A percentile compares a stretch with the other conserved stretches of the same genome.
phyloP scores from a whole-genome alignment of 2,888 invertebrate species.

The Patella caerulea region DNA sequence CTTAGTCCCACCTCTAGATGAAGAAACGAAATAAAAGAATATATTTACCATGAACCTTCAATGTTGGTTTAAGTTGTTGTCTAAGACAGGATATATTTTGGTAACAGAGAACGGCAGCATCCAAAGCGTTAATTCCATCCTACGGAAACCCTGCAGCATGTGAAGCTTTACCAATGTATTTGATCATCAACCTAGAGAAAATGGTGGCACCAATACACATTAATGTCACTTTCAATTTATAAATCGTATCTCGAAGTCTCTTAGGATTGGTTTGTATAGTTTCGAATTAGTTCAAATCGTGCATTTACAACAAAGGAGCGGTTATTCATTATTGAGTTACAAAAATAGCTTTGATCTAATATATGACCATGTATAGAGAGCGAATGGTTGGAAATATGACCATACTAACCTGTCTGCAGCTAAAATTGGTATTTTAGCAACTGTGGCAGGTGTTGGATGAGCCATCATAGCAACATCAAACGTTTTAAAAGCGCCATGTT shows the following conservation, averaged over 20 bases:
- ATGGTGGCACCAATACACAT: not conserved
- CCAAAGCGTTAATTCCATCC: slow-evolving; percentile 69
- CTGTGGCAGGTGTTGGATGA: slow-evolving; percentile 47
- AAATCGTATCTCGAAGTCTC: no score
- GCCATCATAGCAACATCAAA: slow-evolving; percentile 61
- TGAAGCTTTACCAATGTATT: slow-evolving; percentile 44
- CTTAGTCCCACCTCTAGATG: not conserved
- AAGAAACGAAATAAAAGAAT: not conserved
- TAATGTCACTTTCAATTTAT: not conserved
- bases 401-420: slow-evolving; percentile 7
- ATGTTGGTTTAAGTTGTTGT: slow-evolving; percentile 67
- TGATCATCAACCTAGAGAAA: slow-evolving; percentile 36
- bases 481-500: slow-evolving; percentile 51
- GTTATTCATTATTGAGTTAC: no score
- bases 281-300: no score
- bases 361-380: not conserved
- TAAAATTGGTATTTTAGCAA: slow-evolving; percentile 11
- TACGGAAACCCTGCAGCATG: slow-evolving; percentile 56
- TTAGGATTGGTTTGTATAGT: no score
- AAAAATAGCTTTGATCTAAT: no score
- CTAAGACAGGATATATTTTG: slow-evolving; percentile 62
- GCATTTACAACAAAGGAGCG: no score
- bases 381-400: not conserved
- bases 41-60: slow-evolving; percentile 64
- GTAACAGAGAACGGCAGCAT: slow-evolving; percentile 68